A percentile compares a stretch with the other conserved stretches of the same genome.
Conservation (phyloP, 2,797 vertebrate genomes). For the Cossypha heuglini region DNA sequence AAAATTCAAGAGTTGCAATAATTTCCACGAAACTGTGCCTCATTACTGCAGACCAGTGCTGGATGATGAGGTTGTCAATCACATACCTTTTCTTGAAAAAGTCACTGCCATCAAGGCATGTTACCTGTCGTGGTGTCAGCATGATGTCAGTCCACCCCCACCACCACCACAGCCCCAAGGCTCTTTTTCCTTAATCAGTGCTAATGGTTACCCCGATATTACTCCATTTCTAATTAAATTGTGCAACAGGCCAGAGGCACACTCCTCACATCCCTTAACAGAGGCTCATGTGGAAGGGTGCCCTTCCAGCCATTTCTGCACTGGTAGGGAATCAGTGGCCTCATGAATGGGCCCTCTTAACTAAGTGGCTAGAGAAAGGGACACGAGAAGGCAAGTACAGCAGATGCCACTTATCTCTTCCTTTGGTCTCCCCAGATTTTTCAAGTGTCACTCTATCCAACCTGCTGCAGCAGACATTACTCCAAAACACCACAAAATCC, state of each 20-base stretch:
- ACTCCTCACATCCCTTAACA: neutral
- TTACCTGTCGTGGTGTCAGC: neutral
- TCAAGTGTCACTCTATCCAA: neutral
- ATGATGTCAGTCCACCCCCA: neutral
- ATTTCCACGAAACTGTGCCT: neutral
- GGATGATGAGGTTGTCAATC: neutral
- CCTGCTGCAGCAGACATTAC: neutral
- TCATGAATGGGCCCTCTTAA: neutral
- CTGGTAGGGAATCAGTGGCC: neutral
- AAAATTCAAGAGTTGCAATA: neutral
- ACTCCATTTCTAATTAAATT: neutral
- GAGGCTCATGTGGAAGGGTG: neutral
- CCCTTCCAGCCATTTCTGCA: neutral
- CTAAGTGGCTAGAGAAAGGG: neutral
- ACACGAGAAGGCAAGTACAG: neutral
- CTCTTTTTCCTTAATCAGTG: neutral
- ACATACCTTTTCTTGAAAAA: neutral
- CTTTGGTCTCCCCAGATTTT: neutral
- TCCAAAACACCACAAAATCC: neutral
- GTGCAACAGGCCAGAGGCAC: neutral
- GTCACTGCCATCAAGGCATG: neutral
- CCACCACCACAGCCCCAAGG: fast-evolving
- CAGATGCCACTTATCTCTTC: neutral
- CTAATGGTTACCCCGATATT: neutral
- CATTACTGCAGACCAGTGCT: neutral